Percentiles rank a stretch among this genome's conserved stretches.
Conservation (phyloP, 2,888 invertebrate species). For the Eilema griseolum region DNA sequence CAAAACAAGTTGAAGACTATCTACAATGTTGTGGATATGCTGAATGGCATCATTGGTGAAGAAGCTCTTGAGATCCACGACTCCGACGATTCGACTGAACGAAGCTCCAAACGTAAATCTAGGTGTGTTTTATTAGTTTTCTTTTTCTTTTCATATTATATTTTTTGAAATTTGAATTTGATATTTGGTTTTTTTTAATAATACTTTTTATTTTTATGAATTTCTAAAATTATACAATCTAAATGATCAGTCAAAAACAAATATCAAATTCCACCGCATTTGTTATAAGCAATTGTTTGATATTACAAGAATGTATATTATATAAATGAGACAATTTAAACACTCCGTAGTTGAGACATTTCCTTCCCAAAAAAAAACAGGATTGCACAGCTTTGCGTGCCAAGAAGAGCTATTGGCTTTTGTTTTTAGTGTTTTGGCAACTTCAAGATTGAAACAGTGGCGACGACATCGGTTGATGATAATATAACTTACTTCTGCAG, state of each 20-base stretch:
- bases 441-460: slow-evolving; percentile 34
- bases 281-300: slow-evolving; percentile 10
- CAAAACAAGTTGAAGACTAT: slow-evolving; percentile 93
- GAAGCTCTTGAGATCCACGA: slow-evolving; percentile 75
- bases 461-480: slow-evolving; percentile 29
- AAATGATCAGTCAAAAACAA: neutral
- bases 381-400: slow-evolving; percentile 58
- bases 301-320: slow-evolving; percentile 21
- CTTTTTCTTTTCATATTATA: neutral
- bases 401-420: slow-evolving; percentile 49
- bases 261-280: slow-evolving; percentile 33
- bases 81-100: slow-evolving; percentile 65
- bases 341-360: slow-evolving; percentile 31
- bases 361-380: slow-evolving; percentile 53
- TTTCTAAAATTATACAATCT: neutral
- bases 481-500: slow-evolving; percentile 23
- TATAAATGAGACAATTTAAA: slow-evolving; percentile 34
- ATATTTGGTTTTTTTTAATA: slow-evolving; percentile 23
- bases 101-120: slow-evolving; percentile 74
- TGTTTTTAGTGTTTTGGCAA: slow-evolving; percentile 37
- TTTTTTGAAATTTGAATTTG: slow-evolving; percentile 34
- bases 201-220: too few relatives aligned
- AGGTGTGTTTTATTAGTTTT: slow-evolving; percentile 65
- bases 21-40: slow-evolving; percentile 95
- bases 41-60: slow-evolving; percentile 94